These are phyloP conservation scores for Rhinoptilus africanus DNA, from an alignment of 2,113 vertebrate genomes.

Conservation along the genomic window DNA sequence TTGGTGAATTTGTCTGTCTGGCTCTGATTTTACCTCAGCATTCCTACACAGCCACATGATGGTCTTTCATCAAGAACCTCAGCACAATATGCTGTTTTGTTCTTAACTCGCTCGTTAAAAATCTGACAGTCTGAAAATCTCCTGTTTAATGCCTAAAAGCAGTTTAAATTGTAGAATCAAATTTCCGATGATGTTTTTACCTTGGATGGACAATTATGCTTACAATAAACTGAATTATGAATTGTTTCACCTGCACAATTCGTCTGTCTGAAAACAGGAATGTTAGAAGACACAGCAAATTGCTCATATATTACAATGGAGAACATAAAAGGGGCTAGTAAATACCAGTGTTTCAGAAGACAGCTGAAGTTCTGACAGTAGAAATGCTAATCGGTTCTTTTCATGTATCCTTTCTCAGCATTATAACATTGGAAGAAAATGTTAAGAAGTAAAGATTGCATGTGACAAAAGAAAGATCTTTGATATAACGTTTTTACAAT, in stretches of 20 bases:
- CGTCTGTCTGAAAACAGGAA: neutral
- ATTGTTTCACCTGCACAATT: neutral
- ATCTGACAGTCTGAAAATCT: neutral
- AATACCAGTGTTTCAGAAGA: neutral
- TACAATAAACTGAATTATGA: neutral
- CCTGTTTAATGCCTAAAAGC: neutral
- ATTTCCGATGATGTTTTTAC: neutral
- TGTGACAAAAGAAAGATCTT: neutral
- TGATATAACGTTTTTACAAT: neutral
- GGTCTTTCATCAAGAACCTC: neutral
- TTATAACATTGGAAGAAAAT: neutral
- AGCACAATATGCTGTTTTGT: neutral
- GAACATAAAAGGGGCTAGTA: slow-evolving; percentile 23
- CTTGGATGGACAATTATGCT: neutral
- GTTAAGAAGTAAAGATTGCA: neutral
- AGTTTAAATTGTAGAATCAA: slow-evolving; percentile 4
- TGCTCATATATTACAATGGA: neutral
- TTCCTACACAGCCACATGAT: slow-evolving; percentile 5
- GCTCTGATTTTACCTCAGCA: slow-evolving; percentile 41
- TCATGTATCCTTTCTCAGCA: neutral
- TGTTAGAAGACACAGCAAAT: neutral
- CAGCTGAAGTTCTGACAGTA: neutral
- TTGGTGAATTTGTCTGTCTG: slow-evolving; percentile 13
- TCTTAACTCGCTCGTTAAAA: neutral
- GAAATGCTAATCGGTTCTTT: neutral